phyloP scores from a whole-genome alignment of 2,113 vertebrate species.

The Calyptommatus sinebrachiatus region DNA sequence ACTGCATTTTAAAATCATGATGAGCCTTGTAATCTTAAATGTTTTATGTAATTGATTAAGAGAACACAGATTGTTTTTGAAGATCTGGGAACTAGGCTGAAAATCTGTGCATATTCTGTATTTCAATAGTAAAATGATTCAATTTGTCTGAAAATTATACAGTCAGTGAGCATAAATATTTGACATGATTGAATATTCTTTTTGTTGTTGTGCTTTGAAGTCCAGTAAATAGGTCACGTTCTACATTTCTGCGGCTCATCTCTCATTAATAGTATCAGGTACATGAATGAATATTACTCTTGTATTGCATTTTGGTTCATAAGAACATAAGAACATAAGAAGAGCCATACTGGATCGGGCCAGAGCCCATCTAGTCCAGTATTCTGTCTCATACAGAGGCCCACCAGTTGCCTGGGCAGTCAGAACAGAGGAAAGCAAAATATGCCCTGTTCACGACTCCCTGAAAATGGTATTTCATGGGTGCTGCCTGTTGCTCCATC shows the following conservation, averaged over 20 bases:
- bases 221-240: conserved; percentile 32
- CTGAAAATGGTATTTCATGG: too few relatives aligned
- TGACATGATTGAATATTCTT: conserved; percentile 38
- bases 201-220: conserved; percentile 44
- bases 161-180: conserved; percentile 47
- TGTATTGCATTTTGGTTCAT: conserved; percentile 51
- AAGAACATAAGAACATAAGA: too few relatives aligned
- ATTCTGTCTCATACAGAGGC: too few relatives aligned
- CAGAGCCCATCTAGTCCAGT: too few relatives aligned
- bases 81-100: not conserved
- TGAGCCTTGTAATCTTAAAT: not conserved
- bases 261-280: conserved; percentile 60
- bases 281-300: conserved; percentile 31
- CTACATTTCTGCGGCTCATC: conserved; percentile 44
- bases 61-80: not conserved
- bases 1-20: not conserved
- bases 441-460: too few relatives aligned
- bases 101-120: not conserved
- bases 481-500: too few relatives aligned
- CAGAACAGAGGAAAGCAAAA: too few relatives aligned
- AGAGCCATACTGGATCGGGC: too few relatives aligned
- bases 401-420: too few relatives aligned
- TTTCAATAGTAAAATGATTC: conserved; percentile 48
- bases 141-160: conserved; percentile 46
- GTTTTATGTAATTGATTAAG: not conserved